phyloP scores from a whole-genome alignment of 1,140 invertebrate genomes.

The Charaxes varanes region DNA sequence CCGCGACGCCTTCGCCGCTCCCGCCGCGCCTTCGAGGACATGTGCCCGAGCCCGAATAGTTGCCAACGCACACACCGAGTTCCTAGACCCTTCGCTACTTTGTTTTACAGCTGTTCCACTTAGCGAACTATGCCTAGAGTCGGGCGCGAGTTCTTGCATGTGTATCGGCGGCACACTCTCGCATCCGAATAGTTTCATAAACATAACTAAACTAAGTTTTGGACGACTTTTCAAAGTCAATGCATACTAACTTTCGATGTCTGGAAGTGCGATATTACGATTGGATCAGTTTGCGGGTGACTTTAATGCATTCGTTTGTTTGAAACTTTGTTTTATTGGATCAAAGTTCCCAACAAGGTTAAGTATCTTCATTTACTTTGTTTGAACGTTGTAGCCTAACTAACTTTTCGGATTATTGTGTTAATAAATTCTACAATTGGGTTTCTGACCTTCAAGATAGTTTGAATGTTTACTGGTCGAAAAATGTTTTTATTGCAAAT shows the following conservation, averaged over 20 bases:
- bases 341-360: constrained; percentile 58
- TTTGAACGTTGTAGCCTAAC: constrained; percentile 30
- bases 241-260: constrained; percentile 73
- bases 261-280: constrained; percentile 69
- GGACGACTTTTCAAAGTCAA: constrained; percentile 74
- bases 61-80: constrained; percentile 63
- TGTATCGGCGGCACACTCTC: constrained; percentile 68
- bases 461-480: constrained; percentile 3
- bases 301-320: constrained; percentile 73
- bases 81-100: constrained; percentile 73
- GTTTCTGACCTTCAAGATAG: constrained; percentile 10
- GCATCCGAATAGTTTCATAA: constrained; percentile 72
- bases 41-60: constrained; percentile 57
- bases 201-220: constrained; percentile 73
- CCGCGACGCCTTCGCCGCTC: constrained; percentile 22
- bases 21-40: constrained; percentile 38
- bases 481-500: no score
- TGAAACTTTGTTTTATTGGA: constrained; percentile 67
- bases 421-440: constrained; percentile 21
- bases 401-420: constrained; percentile 30
- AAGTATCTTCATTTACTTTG: constrained; percentile 54
- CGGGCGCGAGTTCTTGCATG: constrained; percentile 70
- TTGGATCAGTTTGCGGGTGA: constrained; percentile 67
- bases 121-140: constrained; percentile 71
- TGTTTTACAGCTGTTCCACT: constrained; percentile 74